Base-by-base conservation (phyloP, 2,113 vertebrate species). In the Protobothrops mucrosquamatus region DNA sequence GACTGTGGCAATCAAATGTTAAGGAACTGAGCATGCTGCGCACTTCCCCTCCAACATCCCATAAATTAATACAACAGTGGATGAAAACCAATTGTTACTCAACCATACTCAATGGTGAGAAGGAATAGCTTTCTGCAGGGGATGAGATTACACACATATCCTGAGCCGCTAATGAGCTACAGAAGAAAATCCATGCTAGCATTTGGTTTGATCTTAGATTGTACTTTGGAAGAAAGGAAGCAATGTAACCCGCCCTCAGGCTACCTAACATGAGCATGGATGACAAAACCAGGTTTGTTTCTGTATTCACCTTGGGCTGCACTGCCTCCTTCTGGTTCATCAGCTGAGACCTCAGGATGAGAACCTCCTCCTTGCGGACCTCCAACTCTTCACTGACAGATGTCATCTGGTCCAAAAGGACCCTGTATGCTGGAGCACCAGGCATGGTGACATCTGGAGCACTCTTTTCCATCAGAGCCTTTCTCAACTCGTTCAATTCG, bases 321-420 rank as follows among this genome's bases (percentile, higher is more conserved):
- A 99, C 97, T 2, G 99, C 99, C 92, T 99, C 99, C 90, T 99
- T 99, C 97, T 99, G 99, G 97, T 99, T 99, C 92, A 99, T 98
- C 39, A 99, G 98, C 96, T 99, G 99, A n/a, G 99, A 99, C 93
- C 99, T 98, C 91, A 99, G 97, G 95, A 99, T 99, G 69, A 99
- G 98, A 94, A 99, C 99, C 95, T 99, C 99, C 89, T 99, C 99
- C 96, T 99, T 99, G 57, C 99, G 99, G 0, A 99, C 99, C 43
- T 99, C 99, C 1, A 99, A 98, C 96, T 99, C 99, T 85, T 99
- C 99, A 1, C 98, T 99, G 89, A 99, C 98, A 0, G 99, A 96
- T 56, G 98, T 98, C 94, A 99, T 97, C 96, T 99, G 99, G 4
- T 99, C 99, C 97, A 99, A 97, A 15, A 99, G 98, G 59, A 99